Conservation (phyloP, 2,888 invertebrate species). For the Xestobium rufovillosum region DNA sequence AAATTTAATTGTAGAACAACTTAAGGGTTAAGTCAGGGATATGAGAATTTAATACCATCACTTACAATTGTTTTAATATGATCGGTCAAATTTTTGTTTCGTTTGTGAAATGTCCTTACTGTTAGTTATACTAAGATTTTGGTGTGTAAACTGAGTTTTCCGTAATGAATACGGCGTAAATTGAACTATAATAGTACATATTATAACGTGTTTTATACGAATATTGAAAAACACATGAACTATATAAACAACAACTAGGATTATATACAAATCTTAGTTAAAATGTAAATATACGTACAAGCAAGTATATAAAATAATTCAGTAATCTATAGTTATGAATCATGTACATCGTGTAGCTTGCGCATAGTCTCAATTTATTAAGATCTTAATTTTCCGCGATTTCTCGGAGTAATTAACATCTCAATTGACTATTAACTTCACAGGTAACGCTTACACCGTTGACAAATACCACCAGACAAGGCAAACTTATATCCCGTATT, state of each 20-base stretch:
- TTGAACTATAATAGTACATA: conserved; percentile 25
- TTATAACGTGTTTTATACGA: conserved; percentile 4
- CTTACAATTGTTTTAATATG: too few relatives aligned
- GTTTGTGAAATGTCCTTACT: too few relatives aligned
- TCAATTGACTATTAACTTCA: conserved; percentile 25
- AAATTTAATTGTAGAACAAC: too few relatives aligned
- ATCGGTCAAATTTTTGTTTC: too few relatives aligned
- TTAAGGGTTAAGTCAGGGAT: too few relatives aligned
- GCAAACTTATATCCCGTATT: conserved; percentile 35
- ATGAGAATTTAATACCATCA: too few relatives aligned
- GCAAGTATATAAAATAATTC: conserved; percentile 47
- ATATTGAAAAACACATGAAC: conserved; percentile 27
- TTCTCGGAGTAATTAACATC: not conserved
- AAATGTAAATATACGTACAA: conserved; percentile 43
- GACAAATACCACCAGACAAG: conserved; percentile 34
- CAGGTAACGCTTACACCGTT: conserved; percentile 40
- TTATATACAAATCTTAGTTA: conserved; percentile 41
- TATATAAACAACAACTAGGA: conserved; percentile 36
- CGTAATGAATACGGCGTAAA: conserved; percentile 26
- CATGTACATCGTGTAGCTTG: conserved; percentile 46
- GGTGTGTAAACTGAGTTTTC: too few relatives aligned
- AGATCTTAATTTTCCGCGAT: conserved; percentile 4
- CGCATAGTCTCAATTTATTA: conserved; percentile 28
- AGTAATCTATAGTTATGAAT: conserved; percentile 42
- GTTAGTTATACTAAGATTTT: too few relatives aligned